Evolutionary conservation across 2,113 vertebrate species (phyloP).

Genomic region (Lanius ludovicianus): DNA sequence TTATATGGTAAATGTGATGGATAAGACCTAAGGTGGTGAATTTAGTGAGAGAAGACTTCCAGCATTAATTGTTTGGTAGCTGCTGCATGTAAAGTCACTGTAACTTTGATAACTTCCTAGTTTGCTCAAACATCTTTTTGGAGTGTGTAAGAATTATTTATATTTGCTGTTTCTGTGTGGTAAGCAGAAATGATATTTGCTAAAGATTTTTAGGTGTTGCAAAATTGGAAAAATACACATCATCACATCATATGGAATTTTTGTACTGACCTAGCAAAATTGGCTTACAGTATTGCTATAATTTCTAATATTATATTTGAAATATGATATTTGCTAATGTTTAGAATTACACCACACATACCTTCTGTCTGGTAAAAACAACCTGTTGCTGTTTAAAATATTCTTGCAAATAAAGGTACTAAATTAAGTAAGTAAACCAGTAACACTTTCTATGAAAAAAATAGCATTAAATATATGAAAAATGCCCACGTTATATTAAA

Average conservation of each 20-base stretch:
- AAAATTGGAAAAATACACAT: background rate
- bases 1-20: background rate
- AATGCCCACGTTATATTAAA: background rate
- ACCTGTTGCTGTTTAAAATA: background rate
- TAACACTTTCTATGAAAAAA: background rate
- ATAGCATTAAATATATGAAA: background rate
- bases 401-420: background rate
- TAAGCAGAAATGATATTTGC: background rate
- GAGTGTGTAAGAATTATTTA: background rate
- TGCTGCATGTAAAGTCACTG: background rate
- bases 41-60: background rate
- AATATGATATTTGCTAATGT: background rate
- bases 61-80: background rate
- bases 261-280: background rate
- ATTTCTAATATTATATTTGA: background rate
- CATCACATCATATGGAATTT: fast-evolving
- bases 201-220: background rate
- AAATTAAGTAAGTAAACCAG: background rate
- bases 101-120: background rate
- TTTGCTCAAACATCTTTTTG: background rate
- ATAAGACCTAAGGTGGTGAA: background rate
- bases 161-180: background rate
- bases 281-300: background rate
- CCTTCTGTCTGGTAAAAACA: background rate
- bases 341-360: background rate